Evolutionary conservation across 2,888 invertebrate species (phyloP), one percentile per base, ranked within the genome.

Genomic region (Eretmocerus hayati): DNA sequence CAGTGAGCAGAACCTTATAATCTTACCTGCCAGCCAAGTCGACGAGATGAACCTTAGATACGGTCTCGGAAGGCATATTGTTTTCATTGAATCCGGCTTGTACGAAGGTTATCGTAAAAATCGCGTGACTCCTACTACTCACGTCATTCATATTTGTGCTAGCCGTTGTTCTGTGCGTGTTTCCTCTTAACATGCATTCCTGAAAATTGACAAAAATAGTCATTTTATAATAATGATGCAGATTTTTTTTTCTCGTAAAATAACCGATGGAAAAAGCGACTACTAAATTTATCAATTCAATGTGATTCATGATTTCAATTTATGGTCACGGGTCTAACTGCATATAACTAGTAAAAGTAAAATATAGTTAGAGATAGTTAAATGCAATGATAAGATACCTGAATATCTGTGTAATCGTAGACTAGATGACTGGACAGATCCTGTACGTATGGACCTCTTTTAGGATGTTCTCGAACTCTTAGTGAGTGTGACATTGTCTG

Each of bases 71-170:
- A 42, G 90, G 90, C 80, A 89, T 85, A 74, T 87, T 86, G 73
- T 85, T 85, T 1, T 76, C 72, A 58, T 80, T 72, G 64, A 88
- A 87, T 60, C 85, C 85, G 42, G 90, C 90, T 73, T 90, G 90
- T 53, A 89, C 87, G 75, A 90, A 90, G 26, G 87, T 89, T 71
- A 91, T 85, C 42, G 90, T 90, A 72, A 91, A 90, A 66, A 91
- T 90, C 56, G 90, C 90, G 77, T 91, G 91, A 75, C 89, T 90
- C 63, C 91, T 80, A 66, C 89, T 89, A 72, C 90, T 90, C 59
- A 88, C 88, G 73, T 90, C 90, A 75, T 91, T 91, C 90, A 91
- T 91, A 70, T 89, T 88, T 49, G 91, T 91, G 61, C 88, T 84
- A 37, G 90, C 90, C 3, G 90, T 90, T 19, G 90, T 90, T 57